Evolutionary conservation across 2,797 vertebrate genomes (phyloP).

Genomic region (Typhlichthys eigenmanni): DNA sequence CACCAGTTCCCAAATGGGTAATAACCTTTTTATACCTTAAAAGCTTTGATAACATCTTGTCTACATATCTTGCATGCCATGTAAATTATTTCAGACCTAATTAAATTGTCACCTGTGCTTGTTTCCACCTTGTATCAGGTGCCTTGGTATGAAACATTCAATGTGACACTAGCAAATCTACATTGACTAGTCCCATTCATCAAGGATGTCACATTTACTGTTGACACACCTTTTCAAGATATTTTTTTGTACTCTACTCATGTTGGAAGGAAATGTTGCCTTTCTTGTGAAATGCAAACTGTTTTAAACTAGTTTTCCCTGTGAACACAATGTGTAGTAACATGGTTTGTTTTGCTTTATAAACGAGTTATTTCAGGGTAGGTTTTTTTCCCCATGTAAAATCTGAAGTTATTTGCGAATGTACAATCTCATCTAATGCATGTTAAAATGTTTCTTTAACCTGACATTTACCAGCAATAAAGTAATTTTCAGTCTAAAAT

Average conservation of each 20-base stretch:
- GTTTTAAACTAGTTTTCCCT: conserved; percentile 31
- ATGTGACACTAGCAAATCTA: conserved; percentile 3
- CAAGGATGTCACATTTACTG: conserved; percentile 34
- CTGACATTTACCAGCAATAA: background rate
- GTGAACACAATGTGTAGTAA: background rate
- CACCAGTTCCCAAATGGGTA: conserved; percentile 23
- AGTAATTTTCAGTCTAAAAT: background rate
- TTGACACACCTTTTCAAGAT: conserved; percentile 3
- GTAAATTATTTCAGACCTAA: conserved; percentile 21
- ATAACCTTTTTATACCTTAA: conserved; percentile 30
- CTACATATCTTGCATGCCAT: conserved; percentile 21
- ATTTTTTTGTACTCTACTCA: background rate
- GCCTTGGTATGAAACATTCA: conserved; percentile 19
- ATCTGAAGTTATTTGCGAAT: conserved; percentile 33
- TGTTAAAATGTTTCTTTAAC: no score
- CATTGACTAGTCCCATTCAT: background rate
- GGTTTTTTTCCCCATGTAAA: conserved; percentile 21
- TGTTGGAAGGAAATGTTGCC: conserved; percentile 23
- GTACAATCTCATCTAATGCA: no score
- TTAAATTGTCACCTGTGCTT: conserved; percentile 15
- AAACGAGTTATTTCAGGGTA: conserved; percentile 15
- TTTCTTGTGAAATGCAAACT: conserved; percentile 17
- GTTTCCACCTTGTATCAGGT: conserved; percentile 24
- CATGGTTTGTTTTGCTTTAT: conserved; percentile 26
- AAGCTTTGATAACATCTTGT: conserved; percentile 19